Base-by-base conservation (phyloP, 2,797 vertebrate genomes). In the Arrhamphus sclerolepis region DNA sequence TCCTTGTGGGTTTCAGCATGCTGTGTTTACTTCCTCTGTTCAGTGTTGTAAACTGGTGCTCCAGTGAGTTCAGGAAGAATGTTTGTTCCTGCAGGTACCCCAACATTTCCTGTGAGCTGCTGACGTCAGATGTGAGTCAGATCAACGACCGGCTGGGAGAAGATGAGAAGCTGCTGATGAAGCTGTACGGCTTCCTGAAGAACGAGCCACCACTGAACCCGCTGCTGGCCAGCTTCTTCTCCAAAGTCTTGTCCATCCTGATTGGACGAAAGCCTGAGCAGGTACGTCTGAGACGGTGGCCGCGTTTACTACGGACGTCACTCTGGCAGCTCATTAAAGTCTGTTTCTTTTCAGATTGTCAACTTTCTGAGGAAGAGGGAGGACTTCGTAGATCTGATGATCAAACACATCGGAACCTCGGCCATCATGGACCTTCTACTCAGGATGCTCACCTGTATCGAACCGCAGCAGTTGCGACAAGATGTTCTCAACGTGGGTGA, bases 261-360 rank as follows among this genome's bases (percentile, higher is more conserved):
- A 98, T 99, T 87, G 98, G 97, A 89, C 94, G 97, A 81, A 99
- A 99, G 84, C 97, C 97, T 60, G 97, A 98, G 85, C 96, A 98
- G 95, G 97, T 99, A 84, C 81, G 24, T 20, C 13, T 39, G 22
- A 2, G 9, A 38, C 17, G 17, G 29, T 10, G 19, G 4, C 21
- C 18, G 10, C 0, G 31, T 34, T 34, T 34, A 3, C 10, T 10
- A 2, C 31, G 8, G 31, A 10, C 9, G 10, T 10, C 6, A 31
- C 10, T 1, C 31, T 1, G 31, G 13, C 3, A 34, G 31, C 9
- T 9, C 10, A 26, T 34, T 2, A 10, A 31, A 34, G 8, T 11
- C 8, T 11, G 6, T 10, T 34, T 34, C 5, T 59, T 38, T 68
- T 43, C 70, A 99, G 97, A 99, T 98, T 71, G 97, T 99, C 77